Percentiles rank a stretch among this genome's conserved stretches.
Evolutionary conservation across 2,888 invertebrate species (phyloP).

Genomic region (Masnerella sp.): DNA sequence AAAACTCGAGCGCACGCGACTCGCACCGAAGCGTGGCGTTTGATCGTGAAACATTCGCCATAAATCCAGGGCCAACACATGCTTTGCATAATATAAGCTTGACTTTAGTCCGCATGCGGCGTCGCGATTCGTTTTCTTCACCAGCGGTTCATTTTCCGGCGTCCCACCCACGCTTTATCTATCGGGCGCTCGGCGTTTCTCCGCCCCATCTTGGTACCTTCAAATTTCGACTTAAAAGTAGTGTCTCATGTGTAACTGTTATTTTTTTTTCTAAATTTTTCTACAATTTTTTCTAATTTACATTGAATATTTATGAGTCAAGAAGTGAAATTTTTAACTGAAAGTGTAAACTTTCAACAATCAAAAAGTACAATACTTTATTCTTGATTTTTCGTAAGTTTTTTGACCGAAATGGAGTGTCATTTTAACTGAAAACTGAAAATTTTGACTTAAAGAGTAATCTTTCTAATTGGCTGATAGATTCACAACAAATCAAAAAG

Average conservation of each 20-base stretch:
- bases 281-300: too few species aligned
- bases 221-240: too few species aligned
- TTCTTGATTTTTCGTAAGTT: too few species aligned
- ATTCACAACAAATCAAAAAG: too few species aligned
- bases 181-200: slow-evolving; percentile 37
- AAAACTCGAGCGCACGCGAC: slow-evolving; percentile 59
- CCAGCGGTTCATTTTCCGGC: slow-evolving; percentile 53
- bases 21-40: slow-evolving; percentile 65
- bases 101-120: slow-evolving; percentile 63
- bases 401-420: too few species aligned
- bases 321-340: too few species aligned
- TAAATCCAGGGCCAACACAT: slow-evolving; percentile 75
- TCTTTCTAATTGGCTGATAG: too few species aligned
- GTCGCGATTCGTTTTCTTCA: slow-evolving; percentile 60
- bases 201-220: slow-evolving; percentile 5
- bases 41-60: slow-evolving; percentile 73
- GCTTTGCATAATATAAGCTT: slow-evolving; percentile 77
- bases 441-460: too few species aligned
- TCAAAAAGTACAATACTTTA: too few species aligned
- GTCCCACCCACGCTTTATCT: slow-evolving; percentile 54
- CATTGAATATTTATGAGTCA: too few species aligned
- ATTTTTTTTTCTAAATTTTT: slow-evolving; percentile 40
- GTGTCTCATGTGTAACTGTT: slow-evolving; percentile 35
- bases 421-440: too few species aligned
- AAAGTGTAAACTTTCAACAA: too few species aligned